Evolutionary conservation across 2,888 invertebrate genomes (phyloP), one percentile per base, ranked within the genome.

Genomic region (Latrodectus hesperus): DNA sequence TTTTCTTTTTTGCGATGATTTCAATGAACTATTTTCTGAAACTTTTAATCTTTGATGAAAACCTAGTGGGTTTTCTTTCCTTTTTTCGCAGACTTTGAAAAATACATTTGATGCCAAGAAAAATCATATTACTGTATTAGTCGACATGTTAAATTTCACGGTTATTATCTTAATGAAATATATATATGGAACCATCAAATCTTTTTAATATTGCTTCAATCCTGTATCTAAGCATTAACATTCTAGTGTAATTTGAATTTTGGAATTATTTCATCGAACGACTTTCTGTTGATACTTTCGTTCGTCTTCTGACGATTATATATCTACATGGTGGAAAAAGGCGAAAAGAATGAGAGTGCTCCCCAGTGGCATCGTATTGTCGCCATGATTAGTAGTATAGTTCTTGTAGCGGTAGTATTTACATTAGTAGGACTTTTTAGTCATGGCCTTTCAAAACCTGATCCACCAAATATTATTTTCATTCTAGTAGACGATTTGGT

Each of bases 401-500:
- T 55, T 38, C 64, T 86, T 72, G 86, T 86, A 71, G 81, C 86
- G n/a, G 60, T 76, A 52, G 81, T 86, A 17, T 86, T 86, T 72
- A 86, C 81, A 16, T 52, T 72, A 38, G 81, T 86, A 52, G 86
- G 67, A 8, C 52, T 81, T 16, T 67, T 86, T 14, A 70, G n/a
- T 51, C 14, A 17, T 2, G 51, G 64, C 38, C 22, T 55, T 26
- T 72, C 77, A 6, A 71, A 76, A 55, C 65, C 68, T 68, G 86
- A 81, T n/a, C 26, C 90, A 80, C 96, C 96, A 5, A 94, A 97
- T 91, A 96, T 97, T 79, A 94, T 97, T 89, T 94, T 96, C 90
- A 96, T 97, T 90, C 92, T 97, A 78, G 97, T 97, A 2, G 97
- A 97, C 93, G 97, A 97, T 94, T 93, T 97, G 94, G 97, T 97